Conservation (phyloP, 2,888 invertebrate species). For the Dexiosoma caninum region DNA sequence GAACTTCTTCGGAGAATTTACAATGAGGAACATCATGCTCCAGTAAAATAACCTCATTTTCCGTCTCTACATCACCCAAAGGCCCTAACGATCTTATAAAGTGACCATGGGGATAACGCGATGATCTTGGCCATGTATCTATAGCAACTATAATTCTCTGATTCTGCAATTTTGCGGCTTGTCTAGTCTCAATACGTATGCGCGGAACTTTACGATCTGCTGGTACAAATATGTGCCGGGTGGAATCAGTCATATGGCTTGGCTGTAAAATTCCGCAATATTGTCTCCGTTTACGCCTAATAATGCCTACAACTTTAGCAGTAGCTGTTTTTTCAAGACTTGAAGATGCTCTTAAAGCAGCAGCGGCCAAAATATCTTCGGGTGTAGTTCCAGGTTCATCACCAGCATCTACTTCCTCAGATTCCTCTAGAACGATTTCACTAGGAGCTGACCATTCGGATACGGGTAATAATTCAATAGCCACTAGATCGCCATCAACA, state of each 20-base stretch:
- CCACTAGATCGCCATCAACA: slow-evolving; percentile 96
- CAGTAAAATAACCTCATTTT: slow-evolving; percentile 96
- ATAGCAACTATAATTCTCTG: slow-evolving; percentile 97
- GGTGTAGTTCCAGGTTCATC: slow-evolving; percentile 78
- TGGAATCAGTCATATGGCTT: slow-evolving; percentile 83
- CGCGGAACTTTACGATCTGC: slow-evolving; percentile 96
- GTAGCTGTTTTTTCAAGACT: slow-evolving; percentile 81
- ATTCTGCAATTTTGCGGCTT: slow-evolving; percentile 86
- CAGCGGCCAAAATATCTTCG: slow-evolving; percentile 79
- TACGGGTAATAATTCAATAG: slow-evolving; percentile 91
- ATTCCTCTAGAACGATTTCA: slow-evolving; percentile 86
- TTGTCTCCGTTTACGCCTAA: slow-evolving; percentile 97
- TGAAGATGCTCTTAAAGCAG: slow-evolving; percentile 72
- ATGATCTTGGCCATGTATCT: slow-evolving; percentile 96
- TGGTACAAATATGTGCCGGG: slow-evolving; percentile 93
- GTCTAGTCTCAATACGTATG: slow-evolving; percentile 96
- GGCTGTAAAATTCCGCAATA: slow-evolving; percentile 97
- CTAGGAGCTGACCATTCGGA: slow-evolving; percentile 94
- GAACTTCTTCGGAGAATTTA: slow-evolving; percentile 95
- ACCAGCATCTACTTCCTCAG: slow-evolving; percentile 83
- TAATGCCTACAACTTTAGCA: slow-evolving; percentile 93
- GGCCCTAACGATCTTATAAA: slow-evolving; percentile 95
- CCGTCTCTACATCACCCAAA: slow-evolving; percentile 95
- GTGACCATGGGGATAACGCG: slow-evolving; percentile 96
- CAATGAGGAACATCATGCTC: slow-evolving; percentile 99